Evolutionary conservation across 2,797 vertebrate species (phyloP).

Genomic region (Pteropus rufus): DNA sequence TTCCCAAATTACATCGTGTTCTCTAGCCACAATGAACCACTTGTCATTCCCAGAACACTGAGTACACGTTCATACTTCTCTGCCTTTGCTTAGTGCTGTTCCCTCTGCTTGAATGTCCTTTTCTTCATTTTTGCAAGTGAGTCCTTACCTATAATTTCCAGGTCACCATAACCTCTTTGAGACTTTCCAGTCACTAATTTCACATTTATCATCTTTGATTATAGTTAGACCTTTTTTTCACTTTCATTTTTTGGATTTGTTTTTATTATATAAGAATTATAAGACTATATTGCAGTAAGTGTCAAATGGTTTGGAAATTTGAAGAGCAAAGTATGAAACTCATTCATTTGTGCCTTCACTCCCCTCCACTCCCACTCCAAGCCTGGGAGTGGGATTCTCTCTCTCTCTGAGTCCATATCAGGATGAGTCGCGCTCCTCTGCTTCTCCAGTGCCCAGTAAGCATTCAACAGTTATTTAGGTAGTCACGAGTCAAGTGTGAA

Average conservation of each 20-base stretch:
- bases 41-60: not conserved
- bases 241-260: slow-evolving; percentile 13
- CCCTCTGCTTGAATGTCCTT: not conserved
- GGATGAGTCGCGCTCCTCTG: not conserved
- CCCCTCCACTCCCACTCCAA: not conserved
- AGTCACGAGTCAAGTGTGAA: not conserved
- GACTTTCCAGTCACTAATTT: not conserved
- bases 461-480: not conserved
- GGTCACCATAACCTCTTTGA: not conserved
- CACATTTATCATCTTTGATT: not conserved
- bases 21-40: not conserved
- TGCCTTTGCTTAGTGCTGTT: not conserved
- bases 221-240: not conserved
- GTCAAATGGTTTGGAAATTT: not conserved
- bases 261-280: slow-evolving; percentile 7
- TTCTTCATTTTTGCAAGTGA: not conserved
- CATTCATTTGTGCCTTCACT: not conserved
- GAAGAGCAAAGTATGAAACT: not conserved
- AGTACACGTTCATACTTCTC: not conserved
- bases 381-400: not conserved
- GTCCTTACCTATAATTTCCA: not conserved
- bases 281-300: not conserved
- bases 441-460: not conserved
- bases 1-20: not conserved
- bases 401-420: not conserved